phyloP scores from a whole-genome alignment of 2,113 vertebrate genomes.

The Arothron firmamentum region DNA sequence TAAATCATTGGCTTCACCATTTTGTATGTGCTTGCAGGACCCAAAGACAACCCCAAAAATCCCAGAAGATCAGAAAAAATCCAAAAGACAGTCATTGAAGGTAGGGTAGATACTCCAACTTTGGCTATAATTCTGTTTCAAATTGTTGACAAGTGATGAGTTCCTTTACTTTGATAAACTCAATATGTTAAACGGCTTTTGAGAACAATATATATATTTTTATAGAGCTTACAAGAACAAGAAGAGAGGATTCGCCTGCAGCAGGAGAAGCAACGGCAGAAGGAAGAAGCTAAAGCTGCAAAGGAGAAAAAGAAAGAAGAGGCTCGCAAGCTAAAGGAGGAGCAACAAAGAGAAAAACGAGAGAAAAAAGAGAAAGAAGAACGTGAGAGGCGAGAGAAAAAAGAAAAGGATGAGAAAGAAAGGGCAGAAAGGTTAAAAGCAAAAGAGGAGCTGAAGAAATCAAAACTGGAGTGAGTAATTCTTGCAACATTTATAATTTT shows the following conservation, averaged over 20 bases:
- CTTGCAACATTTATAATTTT: neutral
- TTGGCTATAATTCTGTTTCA: neutral
- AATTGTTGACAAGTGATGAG: neutral
- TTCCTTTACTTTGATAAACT: neutral
- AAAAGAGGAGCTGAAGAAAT: constrained; percentile 89
- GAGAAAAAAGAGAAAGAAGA: constrained; percentile 88
- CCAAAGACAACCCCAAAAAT: constrained; percentile 54
- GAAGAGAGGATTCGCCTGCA: constrained; percentile 74
- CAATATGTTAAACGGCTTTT: neutral
- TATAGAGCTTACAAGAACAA: constrained; percentile 72
- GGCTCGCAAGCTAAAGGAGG: constrained; percentile 76
- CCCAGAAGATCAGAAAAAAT: constrained; percentile 52
- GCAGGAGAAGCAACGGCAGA: constrained; percentile 70
- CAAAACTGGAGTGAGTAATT: constrained; percentile 86
- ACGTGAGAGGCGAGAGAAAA: constrained; percentile 84
- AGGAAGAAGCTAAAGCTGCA: constrained; percentile 69
- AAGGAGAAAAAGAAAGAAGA: constrained; percentile 74
- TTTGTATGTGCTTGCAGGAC: constrained; percentile 36
- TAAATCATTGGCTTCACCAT: neutral
- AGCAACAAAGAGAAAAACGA: constrained; percentile 81
- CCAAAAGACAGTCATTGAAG: constrained; percentile 71
- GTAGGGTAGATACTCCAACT: constrained; percentile 33
- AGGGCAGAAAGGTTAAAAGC: constrained; percentile 83
- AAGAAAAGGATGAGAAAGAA: constrained; percentile 86
- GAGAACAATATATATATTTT: neutral